phyloP scores from a whole-genome alignment of 2,113 vertebrate species.

The Malurus elegans region DNA sequence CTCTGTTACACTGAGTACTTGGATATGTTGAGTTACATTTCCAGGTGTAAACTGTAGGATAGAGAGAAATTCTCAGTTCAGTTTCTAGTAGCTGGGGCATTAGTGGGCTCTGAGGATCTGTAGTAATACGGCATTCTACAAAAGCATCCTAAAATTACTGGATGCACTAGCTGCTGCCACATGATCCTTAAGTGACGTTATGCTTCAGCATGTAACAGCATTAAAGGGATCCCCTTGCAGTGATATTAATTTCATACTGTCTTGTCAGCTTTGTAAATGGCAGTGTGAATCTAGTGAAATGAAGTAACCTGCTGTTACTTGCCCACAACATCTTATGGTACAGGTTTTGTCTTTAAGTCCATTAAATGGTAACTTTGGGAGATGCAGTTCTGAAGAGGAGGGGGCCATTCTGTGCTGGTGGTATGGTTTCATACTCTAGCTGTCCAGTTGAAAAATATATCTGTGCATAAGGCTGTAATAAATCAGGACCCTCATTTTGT shows the following conservation, averaged over 20 bases:
- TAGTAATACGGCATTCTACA: not conserved
- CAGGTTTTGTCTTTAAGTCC: not conserved
- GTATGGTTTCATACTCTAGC: not conserved
- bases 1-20: not conserved
- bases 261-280: not conserved
- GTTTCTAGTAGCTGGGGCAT: not conserved
- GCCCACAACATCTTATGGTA: not conserved
- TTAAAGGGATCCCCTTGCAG: not conserved
- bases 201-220: not conserved
- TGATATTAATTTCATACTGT: not conserved
- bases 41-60: not conserved
- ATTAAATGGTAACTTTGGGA: not conserved
- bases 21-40: not conserved
- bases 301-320: not conserved
- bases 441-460: not conserved
- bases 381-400: not conserved
- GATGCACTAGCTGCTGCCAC: not conserved
- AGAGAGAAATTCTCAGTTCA: not conserved
- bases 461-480: not conserved
- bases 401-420: not conserved
- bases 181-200: not conserved
- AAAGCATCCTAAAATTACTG: not conserved
- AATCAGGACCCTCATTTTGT: not conserved
- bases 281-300: not conserved
- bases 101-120: not conserved